Conservation (phyloP, 2,797 vertebrate genomes). For the Lepus oiostolus region DNA sequence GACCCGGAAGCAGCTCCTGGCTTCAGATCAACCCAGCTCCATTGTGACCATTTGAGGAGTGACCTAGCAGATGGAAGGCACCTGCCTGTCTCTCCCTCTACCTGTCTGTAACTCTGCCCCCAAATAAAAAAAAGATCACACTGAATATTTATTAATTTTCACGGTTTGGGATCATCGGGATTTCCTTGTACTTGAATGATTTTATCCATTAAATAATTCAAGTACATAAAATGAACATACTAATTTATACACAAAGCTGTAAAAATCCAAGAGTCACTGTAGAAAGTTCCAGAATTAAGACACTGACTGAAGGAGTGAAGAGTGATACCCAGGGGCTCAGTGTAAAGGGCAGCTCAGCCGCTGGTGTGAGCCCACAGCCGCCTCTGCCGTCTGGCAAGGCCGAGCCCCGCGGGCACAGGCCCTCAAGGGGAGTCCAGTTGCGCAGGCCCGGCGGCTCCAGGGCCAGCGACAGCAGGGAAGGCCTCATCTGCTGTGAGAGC, state of each 20-base stretch:
- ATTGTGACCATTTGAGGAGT: too few species aligned
- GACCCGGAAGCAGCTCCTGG: too few species aligned
- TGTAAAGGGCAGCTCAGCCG: too few species aligned
- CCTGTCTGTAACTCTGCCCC: too few species aligned
- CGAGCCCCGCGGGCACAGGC: neutral
- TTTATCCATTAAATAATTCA: neutral
- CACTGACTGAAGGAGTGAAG: neutral
- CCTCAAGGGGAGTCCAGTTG: neutral
- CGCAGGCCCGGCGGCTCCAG: too few species aligned
- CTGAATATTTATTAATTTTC: neutral
- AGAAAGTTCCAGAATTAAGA: neutral
- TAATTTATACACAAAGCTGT: neutral
- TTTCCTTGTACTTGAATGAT: neutral
- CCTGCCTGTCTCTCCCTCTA: too few species aligned
- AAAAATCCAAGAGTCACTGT: neutral
- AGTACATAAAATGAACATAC: neutral
- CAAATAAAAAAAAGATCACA: neutral
- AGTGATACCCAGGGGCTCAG: too few species aligned
- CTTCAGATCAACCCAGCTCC: too few species aligned
- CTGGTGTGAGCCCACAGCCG: too few species aligned
- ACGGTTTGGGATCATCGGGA: neutral
- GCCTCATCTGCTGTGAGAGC: neutral
- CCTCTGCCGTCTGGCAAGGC: too few species aligned
- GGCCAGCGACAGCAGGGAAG: too few species aligned
- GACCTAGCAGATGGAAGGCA: too few species aligned